Evolutionary conservation across 2,113 vertebrate species (phyloP).

Genomic region (Cathartes aura): DNA sequence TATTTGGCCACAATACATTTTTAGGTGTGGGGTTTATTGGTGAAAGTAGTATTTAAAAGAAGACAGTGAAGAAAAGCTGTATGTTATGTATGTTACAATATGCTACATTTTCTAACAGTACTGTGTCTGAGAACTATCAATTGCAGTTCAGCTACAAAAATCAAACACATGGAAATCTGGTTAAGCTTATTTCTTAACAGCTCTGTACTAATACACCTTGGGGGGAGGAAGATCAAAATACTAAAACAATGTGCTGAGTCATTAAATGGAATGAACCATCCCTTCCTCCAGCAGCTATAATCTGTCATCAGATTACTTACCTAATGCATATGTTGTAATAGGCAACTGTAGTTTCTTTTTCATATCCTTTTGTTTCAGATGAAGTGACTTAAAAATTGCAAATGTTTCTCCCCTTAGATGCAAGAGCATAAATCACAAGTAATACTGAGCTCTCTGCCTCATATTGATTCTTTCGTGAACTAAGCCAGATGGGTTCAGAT

Average conservation of each 20-base stretch:
- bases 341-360: background rate
- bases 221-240: background rate
- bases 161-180: background rate
- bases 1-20: background rate
- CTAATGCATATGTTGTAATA: background rate
- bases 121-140: background rate
- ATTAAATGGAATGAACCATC: background rate
- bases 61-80: background rate
- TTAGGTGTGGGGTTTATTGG: background rate
- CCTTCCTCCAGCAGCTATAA: background rate
- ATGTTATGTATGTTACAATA: background rate
- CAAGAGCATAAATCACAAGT: conserved; percentile 70
- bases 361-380: conserved; percentile 56
- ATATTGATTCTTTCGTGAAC: conserved; percentile 76
- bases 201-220: background rate
- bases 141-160: background rate
- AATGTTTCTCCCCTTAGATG: conserved; percentile 53
- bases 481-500: conserved; percentile 78
- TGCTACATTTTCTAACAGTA: background rate
- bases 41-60: background rate
- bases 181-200: background rate
- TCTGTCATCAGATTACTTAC: background rate
- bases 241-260: background rate
- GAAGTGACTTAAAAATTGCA: conserved; percentile 63
- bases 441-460: conserved; percentile 65